Conservation (phyloP, 2,888 invertebrate species). For the Drosophila neutralis region DNA sequence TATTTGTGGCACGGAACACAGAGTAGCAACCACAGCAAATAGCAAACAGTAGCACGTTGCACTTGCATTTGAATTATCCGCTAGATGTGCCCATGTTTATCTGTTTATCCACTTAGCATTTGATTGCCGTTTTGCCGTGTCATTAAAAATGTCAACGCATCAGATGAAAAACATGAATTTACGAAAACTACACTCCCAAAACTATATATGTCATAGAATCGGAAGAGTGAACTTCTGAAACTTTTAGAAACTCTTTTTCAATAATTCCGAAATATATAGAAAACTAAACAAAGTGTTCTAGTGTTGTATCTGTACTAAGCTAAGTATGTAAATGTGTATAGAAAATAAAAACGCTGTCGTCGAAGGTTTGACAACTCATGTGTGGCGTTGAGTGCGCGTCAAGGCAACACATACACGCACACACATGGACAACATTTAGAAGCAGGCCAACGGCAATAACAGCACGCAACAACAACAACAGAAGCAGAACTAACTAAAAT, state of each 20-base stretch:
- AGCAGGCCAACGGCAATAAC: constrained; percentile 52
- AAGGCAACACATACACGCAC: constrained; percentile 52
- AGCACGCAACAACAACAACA: constrained; percentile 43
- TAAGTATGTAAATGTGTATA: constrained; percentile 1
- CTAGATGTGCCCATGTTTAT: constrained; percentile 38
- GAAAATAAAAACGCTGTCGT: constrained; percentile 27
- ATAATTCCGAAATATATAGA: neutral
- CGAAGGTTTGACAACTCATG: constrained; percentile 75
- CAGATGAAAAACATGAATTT: constrained; percentile 11
- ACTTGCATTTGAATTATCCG: constrained; percentile 30
- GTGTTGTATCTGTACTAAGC: neutral
- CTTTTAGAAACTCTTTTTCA: neutral
- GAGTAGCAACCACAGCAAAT: constrained; percentile 1
- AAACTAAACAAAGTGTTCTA: neutral
- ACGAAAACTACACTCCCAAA: neutral
- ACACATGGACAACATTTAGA: constrained; percentile 28
- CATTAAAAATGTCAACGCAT: constrained; percentile 64
- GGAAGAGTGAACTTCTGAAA: neutral
- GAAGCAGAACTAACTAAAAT: constrained; percentile 69
- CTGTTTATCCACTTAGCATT: constrained; percentile 52
- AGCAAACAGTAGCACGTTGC: constrained; percentile 9
- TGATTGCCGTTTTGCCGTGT: constrained; percentile 50
- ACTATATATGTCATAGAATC: neutral
- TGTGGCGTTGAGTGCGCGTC: constrained; percentile 60
- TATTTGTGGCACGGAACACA: constrained; percentile 22